These are phyloP conservation scores for Oncopodura yosiiana DNA, from an alignment of 1,140 invertebrate genomes.

Conservation along the genomic window DNA sequence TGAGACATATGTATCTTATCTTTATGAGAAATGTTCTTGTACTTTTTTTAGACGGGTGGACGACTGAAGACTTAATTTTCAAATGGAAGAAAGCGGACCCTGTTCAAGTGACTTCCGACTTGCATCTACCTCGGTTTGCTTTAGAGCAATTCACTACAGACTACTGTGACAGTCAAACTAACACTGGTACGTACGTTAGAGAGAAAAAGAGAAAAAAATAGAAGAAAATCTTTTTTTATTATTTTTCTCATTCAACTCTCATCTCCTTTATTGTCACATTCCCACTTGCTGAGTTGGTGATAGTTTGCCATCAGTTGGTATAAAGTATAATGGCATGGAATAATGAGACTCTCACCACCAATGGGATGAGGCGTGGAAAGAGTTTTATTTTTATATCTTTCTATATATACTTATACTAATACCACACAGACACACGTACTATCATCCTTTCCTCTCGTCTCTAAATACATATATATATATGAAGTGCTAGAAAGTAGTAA, in stretches of 20 bases:
- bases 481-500: too few species aligned
- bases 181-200: conserved; percentile 40
- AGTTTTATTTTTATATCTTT: too few species aligned
- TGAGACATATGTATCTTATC: not conserved
- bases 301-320: too few species aligned
- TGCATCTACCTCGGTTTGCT: conserved; percentile 45
- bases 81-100: conserved; percentile 46
- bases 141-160: conserved; percentile 44
- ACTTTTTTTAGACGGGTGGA: conserved; percentile 44
- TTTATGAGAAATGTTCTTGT: not conserved
- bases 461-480: too few species aligned
- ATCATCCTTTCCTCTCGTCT: too few species aligned
- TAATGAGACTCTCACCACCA: too few species aligned
- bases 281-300: too few species aligned
- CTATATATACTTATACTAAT: too few species aligned
- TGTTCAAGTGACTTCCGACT: conserved; percentile 45
- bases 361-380: too few species aligned
- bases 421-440: too few species aligned
- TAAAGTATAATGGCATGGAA: too few species aligned
- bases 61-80: conserved; percentile 47
- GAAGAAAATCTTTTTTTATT: conserved; percentile 21
- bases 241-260: conserved; percentile 12
- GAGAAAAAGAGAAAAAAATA: not conserved
- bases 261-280: too few species aligned
- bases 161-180: conserved; percentile 47